Base-by-base conservation (phyloP, 2,113 vertebrate genomes). In the Ciconia boyciana region DNA sequence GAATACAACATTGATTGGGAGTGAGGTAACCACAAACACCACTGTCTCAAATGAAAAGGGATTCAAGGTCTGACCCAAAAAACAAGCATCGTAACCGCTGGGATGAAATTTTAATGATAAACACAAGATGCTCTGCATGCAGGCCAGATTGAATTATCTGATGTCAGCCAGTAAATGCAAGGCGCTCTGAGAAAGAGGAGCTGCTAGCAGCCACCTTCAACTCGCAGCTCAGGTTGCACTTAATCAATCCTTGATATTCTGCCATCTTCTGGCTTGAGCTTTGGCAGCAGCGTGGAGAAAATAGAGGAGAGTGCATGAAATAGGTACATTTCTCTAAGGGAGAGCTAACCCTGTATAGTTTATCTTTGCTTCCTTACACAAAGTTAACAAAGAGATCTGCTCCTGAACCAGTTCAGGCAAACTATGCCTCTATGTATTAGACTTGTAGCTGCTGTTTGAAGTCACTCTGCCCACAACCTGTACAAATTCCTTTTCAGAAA, bases 1-100 rank as follows among this genome's bases (percentile, higher is more conserved):
- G 13, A 98, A 96, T 83, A 95, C 97, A 95, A 46, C 98, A 98
- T 98, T 95, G 98, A 98, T 98, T 98, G 98, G 97, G 97, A 98
- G 97, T 98, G 98, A 98, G 98, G 98, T 98, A 98, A 98, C 98
- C 98, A 97, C 98, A 98, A 98, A 97, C 98, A 98, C 97, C 95
- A 2, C 92, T 61, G 97, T 98, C 98, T 98, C 98, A 98, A 98
- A 98, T 98, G 98, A 98, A 98, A 98, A 98, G 98, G 96, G 98
- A 98, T 94, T 98, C 98, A 83, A 98, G 97, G 97, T 89, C 98
- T 98, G 98, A 98, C 98, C 98, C 97, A 98, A 98, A 98, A 98
- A 98, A 98, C 98, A 98, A 98, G 98, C 96, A 96, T 97, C 94
- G 97, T 97, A 98, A 98, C 98, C 97, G 24, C 98, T 41, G 97